Evolutionary conservation across 1,140 invertebrate species (phyloP).

Genomic region (Cyclargus thomasi): DNA sequence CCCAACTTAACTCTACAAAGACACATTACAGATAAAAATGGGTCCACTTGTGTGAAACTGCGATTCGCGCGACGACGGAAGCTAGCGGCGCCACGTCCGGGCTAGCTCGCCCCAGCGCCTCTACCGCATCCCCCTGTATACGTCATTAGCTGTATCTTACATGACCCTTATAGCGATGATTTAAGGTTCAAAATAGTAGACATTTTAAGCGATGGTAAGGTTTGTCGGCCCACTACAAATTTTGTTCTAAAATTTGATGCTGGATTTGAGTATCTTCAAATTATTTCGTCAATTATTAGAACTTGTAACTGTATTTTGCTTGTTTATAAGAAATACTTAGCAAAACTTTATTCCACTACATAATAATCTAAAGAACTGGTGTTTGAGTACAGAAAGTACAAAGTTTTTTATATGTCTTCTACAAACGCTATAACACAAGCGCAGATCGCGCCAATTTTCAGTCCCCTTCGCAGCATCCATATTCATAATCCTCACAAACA

Average conservation of each 20-base stretch:
- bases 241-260: neutral
- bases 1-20: no score
- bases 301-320: no score
- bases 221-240: neutral
- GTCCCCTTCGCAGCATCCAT: neutral
- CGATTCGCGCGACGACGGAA: constrained; percentile 40
- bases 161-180: no score
- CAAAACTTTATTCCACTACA: no score
- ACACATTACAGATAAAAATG: neutral
- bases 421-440: neutral
- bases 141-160: constrained; percentile 11
- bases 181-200: no score
- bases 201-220: no score
- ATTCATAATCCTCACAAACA: neutral
- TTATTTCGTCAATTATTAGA: no score
- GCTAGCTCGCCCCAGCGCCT: constrained; percentile 55
- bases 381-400: no score
- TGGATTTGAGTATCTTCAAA: neutral
- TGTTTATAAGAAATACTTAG: no score
- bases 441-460: neutral
- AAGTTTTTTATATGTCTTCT: neutral
- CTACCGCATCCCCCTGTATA: constrained; percentile 31
- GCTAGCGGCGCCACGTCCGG: constrained; percentile 60
- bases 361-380: no score
- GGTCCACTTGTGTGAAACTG: neutral